Evolutionary conservation across 2,113 vertebrate genomes (phyloP), one percentile per base, ranked within the genome.

Genomic region (Psettodes erumei): DNA sequence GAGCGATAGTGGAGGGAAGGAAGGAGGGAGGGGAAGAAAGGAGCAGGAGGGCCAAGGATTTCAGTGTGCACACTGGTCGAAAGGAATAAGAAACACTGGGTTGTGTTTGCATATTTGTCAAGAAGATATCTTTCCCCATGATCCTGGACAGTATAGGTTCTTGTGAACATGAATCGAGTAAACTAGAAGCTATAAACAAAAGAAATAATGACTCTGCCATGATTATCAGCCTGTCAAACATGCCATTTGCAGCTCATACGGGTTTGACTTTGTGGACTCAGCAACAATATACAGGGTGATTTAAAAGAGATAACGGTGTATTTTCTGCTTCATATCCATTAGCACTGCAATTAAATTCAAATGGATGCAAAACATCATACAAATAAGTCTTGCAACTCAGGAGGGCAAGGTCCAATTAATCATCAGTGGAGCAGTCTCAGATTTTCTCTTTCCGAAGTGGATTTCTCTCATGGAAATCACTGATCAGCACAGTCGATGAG

Each of bases 201-300:
- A 56, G 23, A 71, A 47, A 43, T 71, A 81, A 75, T 56, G 76
- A 56, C 71, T 71, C 27, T 0, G 16, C 40, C 50, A 16, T 71
- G 63, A 76, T 54, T 53, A 84, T 84, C 68, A 75, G 48, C 85
- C 84, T 80, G 79, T 70, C 16, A 71, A 87, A 78, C 32, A 64
- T 48, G 30, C 77, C 56, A 70, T 86, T 86, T 84, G 73, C 76
- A 25, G 71, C 18, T 33, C 27, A 70, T 43, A 62, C 32, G 43
- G 65, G 43, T 83, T 81, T 8, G 45, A 69, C 69, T 86, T 85
- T 83, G 72, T 82, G 74, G 82, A 89, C 82, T 89, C 86, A 73
- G 87, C 78, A 82, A 76, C 86, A 85, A 78, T 60, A 64, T 23
- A 6, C 42, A 37, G 77, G 73, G 64, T 64, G 64, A 89, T 91